Percentiles rank a stretch among this genome's conserved stretches.
phyloP scores from a whole-genome alignment of 1,140 invertebrate species.

The Vollenhovia emeryi region DNA sequence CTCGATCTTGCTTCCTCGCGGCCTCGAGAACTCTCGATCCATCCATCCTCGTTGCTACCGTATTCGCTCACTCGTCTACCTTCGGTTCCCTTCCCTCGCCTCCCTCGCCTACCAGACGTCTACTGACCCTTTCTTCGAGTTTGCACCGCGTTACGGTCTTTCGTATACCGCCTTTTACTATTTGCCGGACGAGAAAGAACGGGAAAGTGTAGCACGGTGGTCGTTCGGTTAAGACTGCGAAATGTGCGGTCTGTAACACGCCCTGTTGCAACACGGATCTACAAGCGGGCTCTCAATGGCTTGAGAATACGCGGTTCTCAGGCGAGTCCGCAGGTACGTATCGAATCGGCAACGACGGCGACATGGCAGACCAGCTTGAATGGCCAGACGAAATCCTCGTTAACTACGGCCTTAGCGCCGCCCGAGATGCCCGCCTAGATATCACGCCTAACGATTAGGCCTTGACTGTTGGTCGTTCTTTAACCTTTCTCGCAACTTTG shows the following conservation, averaged over 20 bases:
- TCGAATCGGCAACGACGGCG: conserved; percentile 63
- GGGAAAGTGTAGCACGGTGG: conserved; percentile 64
- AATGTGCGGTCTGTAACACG: conserved; percentile 57
- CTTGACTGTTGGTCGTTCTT: conserved; percentile 58
- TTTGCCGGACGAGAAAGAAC: conserved; percentile 36
- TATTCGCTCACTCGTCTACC: not conserved
- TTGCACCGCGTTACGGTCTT: conserved; percentile 32
- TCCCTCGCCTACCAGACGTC: not conserved
- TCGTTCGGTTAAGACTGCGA: conserved; percentile 43
- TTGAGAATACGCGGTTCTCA: conserved; percentile 28
- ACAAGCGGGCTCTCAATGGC: conserved; percentile 47
- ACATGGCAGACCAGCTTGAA: conserved; percentile 69
- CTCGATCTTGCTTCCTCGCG: not conserved
- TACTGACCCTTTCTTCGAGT: not conserved
- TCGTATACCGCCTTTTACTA: conserved; percentile 43
- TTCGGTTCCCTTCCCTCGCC: not conserved
- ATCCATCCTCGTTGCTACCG: not conserved
- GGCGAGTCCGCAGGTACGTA: conserved; percentile 65
- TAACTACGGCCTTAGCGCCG: conserved; percentile 78
- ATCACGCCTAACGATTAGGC: conserved; percentile 68
- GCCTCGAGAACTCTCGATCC: conserved; percentile 13
- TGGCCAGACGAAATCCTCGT: conserved; percentile 78
- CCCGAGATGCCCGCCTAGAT: conserved; percentile 76
- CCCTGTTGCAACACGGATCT: conserved; percentile 52
- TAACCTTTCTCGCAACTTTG: conserved; percentile 35